These are phyloP conservation scores for Grammomys surdaster DNA, from an alignment of 2,113 vertebrate species.

Conservation along the genomic window DNA sequence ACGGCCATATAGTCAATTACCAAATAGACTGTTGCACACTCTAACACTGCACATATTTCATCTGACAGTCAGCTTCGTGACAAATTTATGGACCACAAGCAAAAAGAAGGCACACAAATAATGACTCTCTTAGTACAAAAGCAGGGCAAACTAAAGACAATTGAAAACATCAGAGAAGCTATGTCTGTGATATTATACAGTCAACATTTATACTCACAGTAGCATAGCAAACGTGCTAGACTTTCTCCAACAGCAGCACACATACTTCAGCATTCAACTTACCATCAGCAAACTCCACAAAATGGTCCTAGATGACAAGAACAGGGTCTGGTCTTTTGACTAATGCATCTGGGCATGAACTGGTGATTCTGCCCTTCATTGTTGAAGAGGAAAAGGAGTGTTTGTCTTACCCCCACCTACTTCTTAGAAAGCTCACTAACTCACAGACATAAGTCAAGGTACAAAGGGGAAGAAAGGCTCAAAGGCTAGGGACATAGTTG, in stretches of 20 bases:
- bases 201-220: not conserved
- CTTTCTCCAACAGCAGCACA: not conserved
- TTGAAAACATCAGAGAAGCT: not conserved
- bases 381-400: not conserved
- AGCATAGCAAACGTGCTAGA: not conserved
- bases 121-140: not conserved
- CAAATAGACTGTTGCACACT: not conserved
- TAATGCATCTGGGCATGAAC: not conserved
- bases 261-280: not conserved
- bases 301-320: not conserved
- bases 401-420: not conserved
- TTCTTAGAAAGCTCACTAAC: constrained; percentile 2
- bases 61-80: constrained; percentile 1
- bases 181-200: not conserved
- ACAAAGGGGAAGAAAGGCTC: not conserved
- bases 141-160: constrained; percentile 26
- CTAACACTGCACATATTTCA: constrained; percentile 2
- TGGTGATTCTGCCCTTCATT: not conserved
- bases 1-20: not conserved
- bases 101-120: constrained; percentile 2
- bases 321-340: not conserved
- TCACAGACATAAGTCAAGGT: not conserved
- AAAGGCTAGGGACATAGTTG: not conserved
- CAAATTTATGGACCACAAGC: not conserved
- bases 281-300: not conserved